Evolutionary conservation across 2,113 vertebrate species (phyloP).

Genomic region (Cebus imitator): DNA sequence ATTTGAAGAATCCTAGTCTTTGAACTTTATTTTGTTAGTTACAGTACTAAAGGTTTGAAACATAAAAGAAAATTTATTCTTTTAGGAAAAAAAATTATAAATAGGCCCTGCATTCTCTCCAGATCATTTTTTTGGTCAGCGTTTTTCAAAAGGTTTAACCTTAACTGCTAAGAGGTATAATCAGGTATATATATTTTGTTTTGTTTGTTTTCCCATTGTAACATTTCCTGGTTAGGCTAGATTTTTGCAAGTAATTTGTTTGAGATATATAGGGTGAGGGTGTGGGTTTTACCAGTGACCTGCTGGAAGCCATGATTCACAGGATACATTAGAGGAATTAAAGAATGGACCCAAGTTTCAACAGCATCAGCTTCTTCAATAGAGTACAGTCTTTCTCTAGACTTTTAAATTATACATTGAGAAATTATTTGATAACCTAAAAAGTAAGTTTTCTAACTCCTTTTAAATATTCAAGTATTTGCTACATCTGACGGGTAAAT

Average conservation of each 20-base stretch:
- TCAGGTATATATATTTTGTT: background rate
- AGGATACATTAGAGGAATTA: background rate
- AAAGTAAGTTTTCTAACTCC: background rate
- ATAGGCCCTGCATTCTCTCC: background rate
- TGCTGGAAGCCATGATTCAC: background rate
- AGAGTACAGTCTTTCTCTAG: background rate
- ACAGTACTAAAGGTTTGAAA: background rate
- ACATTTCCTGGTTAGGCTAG: background rate
- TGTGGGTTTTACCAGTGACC: background rate
- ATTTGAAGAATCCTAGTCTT: constrained; percentile 4
- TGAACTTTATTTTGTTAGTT: constrained; percentile 42
- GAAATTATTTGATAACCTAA: constrained; percentile 16
- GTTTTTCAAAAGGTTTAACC: constrained; percentile 12
- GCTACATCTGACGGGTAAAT: background rate
- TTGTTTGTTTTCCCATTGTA: background rate
- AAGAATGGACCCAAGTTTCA: background rate
- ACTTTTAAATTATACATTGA: background rate
- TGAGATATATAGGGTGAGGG: background rate
- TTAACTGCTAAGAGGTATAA: background rate
- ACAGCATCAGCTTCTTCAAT: background rate
- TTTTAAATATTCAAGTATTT: background rate
- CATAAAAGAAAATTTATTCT: background rate
- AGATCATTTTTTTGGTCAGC: background rate
- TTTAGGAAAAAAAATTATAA: constrained; percentile 14
- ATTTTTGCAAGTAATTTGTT: constrained; percentile 4